Percentiles rank a stretch among this genome's conserved stretches.
phyloP scores from a whole-genome alignment of 2,888 invertebrate species.

The Mimachlamys varia region DNA sequence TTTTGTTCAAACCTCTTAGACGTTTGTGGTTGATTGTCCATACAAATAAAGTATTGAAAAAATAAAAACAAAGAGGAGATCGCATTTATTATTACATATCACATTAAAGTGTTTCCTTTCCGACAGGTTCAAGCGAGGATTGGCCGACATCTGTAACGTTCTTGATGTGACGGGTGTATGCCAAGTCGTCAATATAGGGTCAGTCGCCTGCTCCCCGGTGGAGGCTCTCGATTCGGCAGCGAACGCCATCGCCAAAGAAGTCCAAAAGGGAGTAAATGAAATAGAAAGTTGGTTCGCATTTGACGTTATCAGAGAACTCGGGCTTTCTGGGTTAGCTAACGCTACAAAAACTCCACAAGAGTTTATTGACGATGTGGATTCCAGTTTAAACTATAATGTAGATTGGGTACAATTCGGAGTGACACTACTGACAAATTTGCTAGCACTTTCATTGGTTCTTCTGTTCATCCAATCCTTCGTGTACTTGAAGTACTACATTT shows the following conservation, averaged over 20 bases:
- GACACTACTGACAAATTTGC: neutral
- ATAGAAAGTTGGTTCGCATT: neutral
- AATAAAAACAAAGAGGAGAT: too few relatives aligned
- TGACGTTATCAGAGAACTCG: neutral
- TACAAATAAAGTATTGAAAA: too few relatives aligned
- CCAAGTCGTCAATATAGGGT: neutral
- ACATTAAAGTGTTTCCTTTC: neutral
- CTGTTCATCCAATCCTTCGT: neutral
- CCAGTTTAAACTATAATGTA: neutral
- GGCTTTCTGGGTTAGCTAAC: neutral
- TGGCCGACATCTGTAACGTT: neutral
- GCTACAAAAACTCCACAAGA: neutral
- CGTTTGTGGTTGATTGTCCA: too few relatives aligned
- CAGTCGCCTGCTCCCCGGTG: neutral
- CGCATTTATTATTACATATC: too few relatives aligned
- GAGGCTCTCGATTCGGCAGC: neutral
- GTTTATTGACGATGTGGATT: neutral
- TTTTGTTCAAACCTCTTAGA: too few relatives aligned
- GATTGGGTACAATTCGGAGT: slow-evolving; percentile 15
- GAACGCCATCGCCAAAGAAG: neutral
- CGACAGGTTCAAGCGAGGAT: neutral
- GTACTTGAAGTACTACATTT: neutral
- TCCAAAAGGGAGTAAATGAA: neutral
- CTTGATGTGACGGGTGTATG: neutral
- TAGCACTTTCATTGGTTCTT: neutral